Evolutionary conservation across 2,797 vertebrate species (phyloP).

Genomic region (Graptemys geographica): DNA sequence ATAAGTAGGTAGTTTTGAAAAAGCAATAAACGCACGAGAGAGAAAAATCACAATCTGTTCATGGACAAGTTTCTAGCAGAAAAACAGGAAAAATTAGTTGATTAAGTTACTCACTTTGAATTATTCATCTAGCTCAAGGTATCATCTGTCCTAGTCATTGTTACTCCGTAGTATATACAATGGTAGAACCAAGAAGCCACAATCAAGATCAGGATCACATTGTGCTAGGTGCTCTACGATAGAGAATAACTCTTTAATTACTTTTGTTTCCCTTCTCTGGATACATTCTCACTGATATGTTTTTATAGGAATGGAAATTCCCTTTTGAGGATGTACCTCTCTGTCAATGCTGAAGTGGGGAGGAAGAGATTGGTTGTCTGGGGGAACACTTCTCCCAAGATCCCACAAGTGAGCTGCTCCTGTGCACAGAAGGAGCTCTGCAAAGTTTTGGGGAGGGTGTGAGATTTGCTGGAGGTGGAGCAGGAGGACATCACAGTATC

Average conservation of each 20-base stretch:
- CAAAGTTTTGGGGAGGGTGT: not conserved
- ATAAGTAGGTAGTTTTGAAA: not conserved
- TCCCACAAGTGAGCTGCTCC: not conserved
- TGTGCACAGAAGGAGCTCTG: not conserved
- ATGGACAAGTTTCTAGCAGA: not conserved
- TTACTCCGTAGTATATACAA: not conserved
- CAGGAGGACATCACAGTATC: not conserved
- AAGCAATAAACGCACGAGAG: not conserved
- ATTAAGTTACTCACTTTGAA: slow-evolving; percentile 6
- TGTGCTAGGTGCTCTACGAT: not conserved
- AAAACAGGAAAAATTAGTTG: slow-evolving; percentile 9
- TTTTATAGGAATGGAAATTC: not conserved
- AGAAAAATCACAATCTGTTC: slow-evolving; percentile 44
- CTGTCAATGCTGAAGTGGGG: not conserved
- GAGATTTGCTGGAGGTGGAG: not conserved
- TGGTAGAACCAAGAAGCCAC: not conserved
- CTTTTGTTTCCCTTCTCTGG: not conserved
- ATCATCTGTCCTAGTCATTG: not conserved
- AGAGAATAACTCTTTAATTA: not conserved
- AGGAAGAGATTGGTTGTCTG: not conserved
- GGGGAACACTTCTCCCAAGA: rapidly evolving
- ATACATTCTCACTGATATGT: not conserved
- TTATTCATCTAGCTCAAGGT: slow-evolving; percentile 20
- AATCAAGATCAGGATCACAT: not conserved
- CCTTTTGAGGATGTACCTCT: not conserved